Conservation (phyloP, 2,888 invertebrate species). For the Eulithis testata region DNA sequence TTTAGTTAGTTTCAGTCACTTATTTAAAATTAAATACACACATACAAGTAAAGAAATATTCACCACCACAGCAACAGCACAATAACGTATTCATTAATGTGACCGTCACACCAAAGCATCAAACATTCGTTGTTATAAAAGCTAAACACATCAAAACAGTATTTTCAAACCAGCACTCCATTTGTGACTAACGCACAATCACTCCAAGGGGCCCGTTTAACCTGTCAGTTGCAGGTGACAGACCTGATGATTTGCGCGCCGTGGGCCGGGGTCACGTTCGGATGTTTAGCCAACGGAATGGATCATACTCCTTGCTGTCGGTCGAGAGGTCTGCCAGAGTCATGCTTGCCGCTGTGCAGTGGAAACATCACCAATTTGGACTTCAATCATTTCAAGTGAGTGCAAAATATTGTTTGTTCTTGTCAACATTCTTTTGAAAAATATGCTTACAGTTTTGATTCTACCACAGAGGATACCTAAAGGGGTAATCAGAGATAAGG, state of each 20-base stretch:
- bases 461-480: too few species aligned
- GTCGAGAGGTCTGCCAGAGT: slow-evolving; percentile 89
- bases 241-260: slow-evolving; percentile 96
- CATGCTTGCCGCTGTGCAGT: slow-evolving; percentile 91
- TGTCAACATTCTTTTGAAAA: too few species aligned
- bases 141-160: slow-evolving; percentile 8
- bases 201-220: slow-evolving; percentile 60
- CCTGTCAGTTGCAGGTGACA: slow-evolving; percentile 86
- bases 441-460: too few species aligned
- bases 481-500: too few species aligned
- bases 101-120: not conserved
- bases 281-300: slow-evolving; percentile 90
- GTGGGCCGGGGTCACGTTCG: slow-evolving; percentile 92
- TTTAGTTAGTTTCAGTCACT: not conserved
- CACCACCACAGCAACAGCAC: not conserved
- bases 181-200: slow-evolving; percentile 75
- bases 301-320: slow-evolving; percentile 93
- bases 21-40: not conserved
- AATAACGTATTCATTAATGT: not conserved
- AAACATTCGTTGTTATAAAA: not conserved
- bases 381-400: slow-evolving; percentile 93
- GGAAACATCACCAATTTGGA: slow-evolving; percentile 91
- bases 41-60: not conserved
- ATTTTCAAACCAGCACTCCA: slow-evolving; percentile 44
- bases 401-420: not conserved